These are phyloP conservation scores for Hemicordylus capensis DNA, from an alignment of 2,113 vertebrate species.

Conservation along the genomic window DNA sequence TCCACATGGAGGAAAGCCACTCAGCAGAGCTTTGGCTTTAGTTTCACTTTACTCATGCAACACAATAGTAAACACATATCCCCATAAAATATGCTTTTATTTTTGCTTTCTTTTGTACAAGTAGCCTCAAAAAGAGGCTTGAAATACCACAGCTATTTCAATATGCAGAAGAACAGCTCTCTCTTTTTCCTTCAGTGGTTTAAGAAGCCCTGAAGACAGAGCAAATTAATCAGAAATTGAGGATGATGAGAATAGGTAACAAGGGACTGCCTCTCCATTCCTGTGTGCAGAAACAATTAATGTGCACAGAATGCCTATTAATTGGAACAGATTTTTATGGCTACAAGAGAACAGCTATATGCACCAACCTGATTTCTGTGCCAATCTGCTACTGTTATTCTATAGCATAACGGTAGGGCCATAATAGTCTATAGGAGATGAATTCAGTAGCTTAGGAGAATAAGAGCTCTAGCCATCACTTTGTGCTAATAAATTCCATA, in stretches of 20 bases:
- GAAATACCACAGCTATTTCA: conserved; percentile 41
- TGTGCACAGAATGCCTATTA: conserved; percentile 36
- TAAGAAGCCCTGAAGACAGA: conserved; percentile 30
- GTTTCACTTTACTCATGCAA: conserved; percentile 3
- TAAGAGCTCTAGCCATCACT: not conserved
- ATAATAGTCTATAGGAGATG: not conserved
- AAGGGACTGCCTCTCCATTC: conserved; percentile 37
- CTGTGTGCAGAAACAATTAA: conserved; percentile 37
- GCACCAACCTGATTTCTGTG: conserved; percentile 2
- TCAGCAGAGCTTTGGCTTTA: no score
- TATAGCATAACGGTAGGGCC: accelerated
- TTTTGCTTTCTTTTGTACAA: conserved; percentile 8
- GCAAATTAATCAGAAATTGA: conserved; percentile 47
- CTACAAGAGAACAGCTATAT: conserved; percentile 20
- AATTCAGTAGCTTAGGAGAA: not conserved
- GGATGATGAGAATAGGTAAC: conserved; percentile 38
- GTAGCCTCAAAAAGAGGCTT: not conserved
- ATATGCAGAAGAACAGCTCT: not conserved
- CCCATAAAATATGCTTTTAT: not conserved
- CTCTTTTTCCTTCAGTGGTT: conserved; percentile 19
- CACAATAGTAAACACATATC: conserved; percentile 26
- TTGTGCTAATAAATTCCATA: conserved; percentile 23
- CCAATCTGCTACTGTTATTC: not conserved
- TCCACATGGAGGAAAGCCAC: no score
- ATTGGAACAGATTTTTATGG: conserved; percentile 33